Evolutionary conservation across 2,888 invertebrate species (phyloP).

Genomic region (Platypus cylindrus): DNA sequence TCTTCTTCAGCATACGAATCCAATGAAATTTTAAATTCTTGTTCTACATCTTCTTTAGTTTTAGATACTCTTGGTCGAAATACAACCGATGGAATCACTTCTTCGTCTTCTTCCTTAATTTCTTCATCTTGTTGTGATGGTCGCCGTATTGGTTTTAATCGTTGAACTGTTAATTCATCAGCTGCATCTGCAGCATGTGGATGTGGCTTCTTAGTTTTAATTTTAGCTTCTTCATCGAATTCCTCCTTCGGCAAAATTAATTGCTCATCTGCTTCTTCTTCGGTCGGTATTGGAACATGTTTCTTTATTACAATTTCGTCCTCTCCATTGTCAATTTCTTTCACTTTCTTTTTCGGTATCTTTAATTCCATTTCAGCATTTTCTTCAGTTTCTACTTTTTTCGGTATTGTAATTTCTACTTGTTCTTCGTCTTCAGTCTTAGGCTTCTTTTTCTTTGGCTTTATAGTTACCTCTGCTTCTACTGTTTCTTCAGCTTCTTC

Average conservation of each 20-base stretch:
- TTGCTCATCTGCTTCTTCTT: constrained; percentile 21
- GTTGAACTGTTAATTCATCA: constrained; percentile 61
- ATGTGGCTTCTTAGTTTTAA: constrained; percentile 34
- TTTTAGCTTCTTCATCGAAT: constrained; percentile 20
- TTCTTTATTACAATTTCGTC: constrained; percentile 25
- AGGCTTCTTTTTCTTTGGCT: constrained; percentile 15
- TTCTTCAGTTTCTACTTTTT: constrained; percentile 14
- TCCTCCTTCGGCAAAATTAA: constrained; percentile 17
- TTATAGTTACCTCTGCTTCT: constrained; percentile 19
- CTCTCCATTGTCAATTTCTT: constrained; percentile 13
- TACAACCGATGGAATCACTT: constrained; percentile 67
- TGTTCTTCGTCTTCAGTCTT: constrained; percentile 20
- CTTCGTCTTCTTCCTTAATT: constrained; percentile 59
- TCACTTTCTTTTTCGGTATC: constrained; percentile 21
- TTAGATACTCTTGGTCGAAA: constrained; percentile 64
- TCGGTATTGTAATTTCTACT: constrained; percentile 11
- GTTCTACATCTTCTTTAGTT: constrained; percentile 77
- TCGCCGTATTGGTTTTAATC: constrained; percentile 53
- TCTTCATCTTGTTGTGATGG: constrained; percentile 54
- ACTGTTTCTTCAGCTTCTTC: constrained; percentile 20
- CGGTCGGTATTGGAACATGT: constrained; percentile 15
- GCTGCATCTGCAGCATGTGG: constrained; percentile 44
- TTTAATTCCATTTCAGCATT: constrained; percentile 19
- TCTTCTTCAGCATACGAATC: constrained; percentile 82
- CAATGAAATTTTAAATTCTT: constrained; percentile 76